Conservation (phyloP, 2,797 vertebrate genomes). For the Pseudotriccus pelzelni region DNA sequence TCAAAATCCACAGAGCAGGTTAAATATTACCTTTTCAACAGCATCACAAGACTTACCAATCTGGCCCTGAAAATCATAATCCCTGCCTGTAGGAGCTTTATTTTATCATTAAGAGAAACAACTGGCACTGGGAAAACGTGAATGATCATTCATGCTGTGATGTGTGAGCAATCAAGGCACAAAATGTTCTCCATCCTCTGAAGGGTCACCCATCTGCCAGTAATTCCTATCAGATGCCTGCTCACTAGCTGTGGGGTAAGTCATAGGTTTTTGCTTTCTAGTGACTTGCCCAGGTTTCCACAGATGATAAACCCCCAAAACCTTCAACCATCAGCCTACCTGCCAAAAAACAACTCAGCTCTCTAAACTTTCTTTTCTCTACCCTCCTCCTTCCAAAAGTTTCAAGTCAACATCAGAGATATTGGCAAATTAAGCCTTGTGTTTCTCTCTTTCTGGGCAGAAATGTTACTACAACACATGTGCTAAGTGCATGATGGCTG, state of each 20-base stretch:
- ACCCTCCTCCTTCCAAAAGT: not conserved
- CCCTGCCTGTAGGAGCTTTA: not conserved
- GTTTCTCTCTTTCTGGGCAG: not conserved
- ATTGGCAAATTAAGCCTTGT: not conserved
- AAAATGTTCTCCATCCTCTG: not conserved
- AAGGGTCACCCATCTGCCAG: not conserved
- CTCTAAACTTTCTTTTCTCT: not conserved
- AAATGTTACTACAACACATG: not conserved
- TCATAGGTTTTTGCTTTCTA: not conserved
- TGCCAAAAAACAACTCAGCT: not conserved
- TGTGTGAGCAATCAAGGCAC: not conserved
- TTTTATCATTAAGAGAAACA: not conserved
- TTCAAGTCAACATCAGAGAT: not conserved
- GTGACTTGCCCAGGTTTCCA: not conserved
- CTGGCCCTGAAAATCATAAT: not conserved
- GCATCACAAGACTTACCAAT: not conserved
- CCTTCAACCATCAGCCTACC: not conserved
- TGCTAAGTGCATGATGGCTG: not conserved
- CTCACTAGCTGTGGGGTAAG: not conserved
- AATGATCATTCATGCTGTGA: not conserved
- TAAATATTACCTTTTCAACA: not conserved
- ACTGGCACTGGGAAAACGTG: not conserved
- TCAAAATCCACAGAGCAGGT: not conserved
- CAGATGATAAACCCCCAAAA: not conserved
- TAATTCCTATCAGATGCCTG: not conserved